These are phyloP conservation scores for Perizoma affinitatum DNA, from an alignment of 2,888 invertebrate genomes.

Conservation along the genomic window DNA sequence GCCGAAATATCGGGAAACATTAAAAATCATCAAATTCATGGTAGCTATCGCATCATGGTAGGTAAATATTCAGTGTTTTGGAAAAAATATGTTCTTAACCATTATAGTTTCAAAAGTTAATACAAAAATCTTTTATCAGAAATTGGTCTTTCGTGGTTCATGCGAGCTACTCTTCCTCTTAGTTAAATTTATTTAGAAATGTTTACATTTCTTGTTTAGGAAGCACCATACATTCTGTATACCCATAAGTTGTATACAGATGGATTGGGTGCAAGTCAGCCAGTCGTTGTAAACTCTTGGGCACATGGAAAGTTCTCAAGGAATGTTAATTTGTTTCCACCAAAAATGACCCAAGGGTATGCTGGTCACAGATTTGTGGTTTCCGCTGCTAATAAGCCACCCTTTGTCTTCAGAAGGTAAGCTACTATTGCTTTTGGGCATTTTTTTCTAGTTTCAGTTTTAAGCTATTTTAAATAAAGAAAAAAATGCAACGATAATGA, in stretches of 20 bases:
- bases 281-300: slow-evolving; percentile 89
- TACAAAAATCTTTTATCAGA: too few relatives aligned
- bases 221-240: slow-evolving; percentile 88
- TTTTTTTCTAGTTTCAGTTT: not conserved
- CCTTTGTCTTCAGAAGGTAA: slow-evolving; percentile 88
- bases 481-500: too few relatives aligned
- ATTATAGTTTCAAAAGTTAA: too few relatives aligned
- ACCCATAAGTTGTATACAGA: slow-evolving; percentile 90
- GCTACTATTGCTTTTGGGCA: not conserved
- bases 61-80: too few relatives aligned
- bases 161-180: too few relatives aligned
- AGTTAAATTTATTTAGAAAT: too few relatives aligned
- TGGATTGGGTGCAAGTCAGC: slow-evolving; percentile 88
- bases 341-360: slow-evolving; percentile 87
- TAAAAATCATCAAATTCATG: too few relatives aligned
- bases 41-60: too few relatives aligned
- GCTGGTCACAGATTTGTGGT: slow-evolving; percentile 90
- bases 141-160: too few relatives aligned
- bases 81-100: too few relatives aligned
- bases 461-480: too few relatives aligned
- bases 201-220: slow-evolving; percentile 63
- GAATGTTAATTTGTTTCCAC: slow-evolving; percentile 87
- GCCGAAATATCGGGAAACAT: too few relatives aligned
- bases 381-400: slow-evolving; percentile 88
- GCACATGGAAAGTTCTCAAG: slow-evolving; percentile 85